A percentile compares a stretch with the other conserved stretches of the same genome.
phyloP scores from a whole-genome alignment of 2,888 invertebrate species.

The Spisula solida region DNA sequence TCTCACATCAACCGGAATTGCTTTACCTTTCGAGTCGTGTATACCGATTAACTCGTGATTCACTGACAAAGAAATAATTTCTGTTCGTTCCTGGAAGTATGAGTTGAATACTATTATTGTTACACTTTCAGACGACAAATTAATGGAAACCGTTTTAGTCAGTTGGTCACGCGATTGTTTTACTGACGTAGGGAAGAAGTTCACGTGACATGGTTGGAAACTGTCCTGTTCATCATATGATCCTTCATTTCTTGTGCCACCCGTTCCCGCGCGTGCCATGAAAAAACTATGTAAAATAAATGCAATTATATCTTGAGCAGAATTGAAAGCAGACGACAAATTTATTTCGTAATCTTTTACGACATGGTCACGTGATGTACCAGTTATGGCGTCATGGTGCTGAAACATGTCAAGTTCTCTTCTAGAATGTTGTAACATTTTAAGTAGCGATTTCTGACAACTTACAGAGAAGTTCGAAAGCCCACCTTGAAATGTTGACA shows the following conservation, averaged over 20 bases:
- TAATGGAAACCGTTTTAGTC: too few species aligned
- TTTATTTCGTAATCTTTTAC: conserved; percentile 23
- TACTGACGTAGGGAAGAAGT: too few species aligned
- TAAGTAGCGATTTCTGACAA: neutral
- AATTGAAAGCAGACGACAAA: conserved; percentile 7
- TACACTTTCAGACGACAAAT: neutral
- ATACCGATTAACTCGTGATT: neutral
- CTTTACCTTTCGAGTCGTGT: too few species aligned
- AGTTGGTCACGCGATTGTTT: too few species aligned
- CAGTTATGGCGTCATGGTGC: conserved; percentile 29
- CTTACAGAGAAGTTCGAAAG: neutral
- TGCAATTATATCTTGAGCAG: neutral
- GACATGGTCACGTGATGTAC: conserved; percentile 3
- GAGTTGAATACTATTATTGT: neutral
- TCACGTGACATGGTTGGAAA: too few species aligned
- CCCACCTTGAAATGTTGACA: neutral
- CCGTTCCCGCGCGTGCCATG: too few species aligned
- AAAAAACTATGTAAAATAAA: too few species aligned
- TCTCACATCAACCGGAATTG: too few species aligned
- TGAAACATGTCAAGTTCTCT: conserved; percentile 22
- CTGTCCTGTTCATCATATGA: too few species aligned
- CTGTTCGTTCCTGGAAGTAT: neutral
- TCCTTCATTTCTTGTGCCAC: too few species aligned
- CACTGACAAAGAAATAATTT: neutral
- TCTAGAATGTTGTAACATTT: neutral